Evolutionary conservation across 2,888 invertebrate genomes (phyloP).

Genomic region (Eucera pruinosa): DNA sequence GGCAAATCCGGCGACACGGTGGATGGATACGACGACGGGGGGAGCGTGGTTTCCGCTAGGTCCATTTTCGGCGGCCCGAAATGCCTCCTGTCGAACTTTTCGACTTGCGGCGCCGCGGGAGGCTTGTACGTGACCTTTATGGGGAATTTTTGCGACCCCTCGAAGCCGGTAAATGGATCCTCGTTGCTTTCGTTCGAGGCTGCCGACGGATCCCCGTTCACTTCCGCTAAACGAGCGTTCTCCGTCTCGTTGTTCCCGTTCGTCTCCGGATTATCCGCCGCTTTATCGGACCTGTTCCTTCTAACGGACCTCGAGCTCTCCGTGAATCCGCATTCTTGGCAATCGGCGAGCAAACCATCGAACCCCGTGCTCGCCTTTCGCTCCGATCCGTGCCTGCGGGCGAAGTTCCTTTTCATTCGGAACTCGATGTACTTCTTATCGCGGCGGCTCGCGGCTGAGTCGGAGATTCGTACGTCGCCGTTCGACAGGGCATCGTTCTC

Average conservation of each 20-base stretch:
- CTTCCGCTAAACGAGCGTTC: constrained; percentile 19
- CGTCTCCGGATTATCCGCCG: not conserved
- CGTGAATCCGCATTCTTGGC: constrained; percentile 9
- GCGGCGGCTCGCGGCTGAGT: not conserved
- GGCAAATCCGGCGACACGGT: constrained; percentile 70
- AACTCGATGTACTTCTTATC: not conserved
- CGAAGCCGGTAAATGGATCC: constrained; percentile 74
- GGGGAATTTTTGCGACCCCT: constrained; percentile 76
- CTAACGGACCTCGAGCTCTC: constrained; percentile 8
- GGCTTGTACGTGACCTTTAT: constrained; percentile 72
- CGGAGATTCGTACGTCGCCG: not conserved
- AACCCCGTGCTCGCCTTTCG: not conserved
- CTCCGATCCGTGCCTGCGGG: not conserved
- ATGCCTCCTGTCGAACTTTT: constrained; percentile 80
- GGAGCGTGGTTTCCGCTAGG: constrained; percentile 50
- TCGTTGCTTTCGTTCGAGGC: constrained; percentile 58
- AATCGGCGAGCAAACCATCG: constrained; percentile 3
- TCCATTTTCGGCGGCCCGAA: constrained; percentile 77
- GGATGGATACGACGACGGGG: constrained; percentile 37
- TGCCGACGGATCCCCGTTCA: constrained; percentile 7
- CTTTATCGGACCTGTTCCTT: constrained; percentile 23
- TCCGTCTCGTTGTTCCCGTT: constrained; percentile 21
- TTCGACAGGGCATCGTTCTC: not conserved
- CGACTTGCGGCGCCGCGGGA: constrained; percentile 65
- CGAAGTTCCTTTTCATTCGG: constrained; percentile 19